Conservation (phyloP, 2,797 vertebrate genomes). For the Halcyon leucocephala region DNA sequence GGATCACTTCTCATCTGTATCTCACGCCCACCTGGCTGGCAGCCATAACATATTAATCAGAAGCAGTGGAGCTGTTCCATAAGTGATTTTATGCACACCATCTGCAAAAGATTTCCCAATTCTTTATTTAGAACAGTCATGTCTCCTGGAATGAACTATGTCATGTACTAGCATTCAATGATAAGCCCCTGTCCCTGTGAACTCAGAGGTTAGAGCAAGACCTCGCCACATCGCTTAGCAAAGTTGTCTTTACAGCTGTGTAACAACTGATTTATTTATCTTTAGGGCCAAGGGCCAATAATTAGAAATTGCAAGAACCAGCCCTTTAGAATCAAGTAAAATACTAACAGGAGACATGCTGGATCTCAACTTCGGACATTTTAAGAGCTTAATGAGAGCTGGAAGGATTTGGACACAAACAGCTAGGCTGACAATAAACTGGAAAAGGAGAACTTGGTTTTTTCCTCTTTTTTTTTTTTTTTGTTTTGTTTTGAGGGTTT, state of each 20-base stretch:
- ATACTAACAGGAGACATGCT: neutral
- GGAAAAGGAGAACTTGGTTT: neutral
- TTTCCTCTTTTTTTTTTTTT: neutral
- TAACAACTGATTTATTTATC: neutral
- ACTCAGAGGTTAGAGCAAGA: neutral
- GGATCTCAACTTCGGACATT: neutral
- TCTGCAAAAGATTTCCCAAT: slow-evolving; percentile 53
- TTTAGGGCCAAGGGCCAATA: neutral
- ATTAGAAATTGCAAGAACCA: neutral
- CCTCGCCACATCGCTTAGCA: neutral
- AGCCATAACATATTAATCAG: slow-evolving; percentile 39
- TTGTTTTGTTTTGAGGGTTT: neutral
- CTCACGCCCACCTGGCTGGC: neutral
- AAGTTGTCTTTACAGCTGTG: neutral
- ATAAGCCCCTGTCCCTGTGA: slow-evolving; percentile 19
- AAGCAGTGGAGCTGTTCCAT: neutral
- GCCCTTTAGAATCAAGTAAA: slow-evolving; percentile 1
- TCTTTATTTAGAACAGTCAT: slow-evolving; percentile 35
- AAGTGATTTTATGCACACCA: slow-evolving; percentile 29
- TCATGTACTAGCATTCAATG: slow-evolving; percentile 3
- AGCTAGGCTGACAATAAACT: neutral
- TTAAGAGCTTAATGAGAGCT: slow-evolving; percentile 14
- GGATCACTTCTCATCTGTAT: neutral
- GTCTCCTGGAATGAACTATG: slow-evolving; percentile 51
- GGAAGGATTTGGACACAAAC: neutral